phyloP scores from a whole-genome alignment of 2,113 vertebrate genomes.

The Sitta europaea region DNA sequence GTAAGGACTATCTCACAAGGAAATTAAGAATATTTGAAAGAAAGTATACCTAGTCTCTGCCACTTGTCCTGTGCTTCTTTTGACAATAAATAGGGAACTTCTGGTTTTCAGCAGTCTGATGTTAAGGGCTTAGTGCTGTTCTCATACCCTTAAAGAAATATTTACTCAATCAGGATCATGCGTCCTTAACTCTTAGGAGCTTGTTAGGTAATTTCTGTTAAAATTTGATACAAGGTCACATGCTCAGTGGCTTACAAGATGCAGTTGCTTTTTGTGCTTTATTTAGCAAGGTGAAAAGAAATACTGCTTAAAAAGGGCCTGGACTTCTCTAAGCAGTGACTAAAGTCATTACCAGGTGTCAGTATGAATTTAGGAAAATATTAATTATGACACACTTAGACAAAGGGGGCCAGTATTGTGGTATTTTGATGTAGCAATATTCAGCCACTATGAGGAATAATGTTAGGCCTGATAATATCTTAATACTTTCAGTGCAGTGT shows the following conservation, averaged over 20 bases:
- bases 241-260: not conserved
- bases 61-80: not conserved
- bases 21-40: not conserved
- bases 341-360: not conserved
- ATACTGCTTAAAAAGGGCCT: not conserved
- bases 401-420: not conserved
- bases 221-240: not conserved
- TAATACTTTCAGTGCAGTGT: not conserved
- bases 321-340: not conserved
- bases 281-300: not conserved
- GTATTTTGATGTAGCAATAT: not conserved
- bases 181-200: not conserved
- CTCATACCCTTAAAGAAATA: not conserved
- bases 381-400: not conserved
- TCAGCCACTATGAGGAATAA: not conserved
- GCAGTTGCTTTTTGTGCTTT: not conserved
- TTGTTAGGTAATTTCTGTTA: not conserved
- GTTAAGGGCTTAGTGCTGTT: not conserved
- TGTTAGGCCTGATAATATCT: not conserved
- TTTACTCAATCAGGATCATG: not conserved
- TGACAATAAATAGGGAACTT: not conserved
- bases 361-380: not conserved
- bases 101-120: not conserved
- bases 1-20: not conserved
- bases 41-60: not conserved